These are phyloP conservation scores for Apodemia zela DNA, from an alignment of 2,888 invertebrate genomes.

Conservation along the genomic window DNA sequence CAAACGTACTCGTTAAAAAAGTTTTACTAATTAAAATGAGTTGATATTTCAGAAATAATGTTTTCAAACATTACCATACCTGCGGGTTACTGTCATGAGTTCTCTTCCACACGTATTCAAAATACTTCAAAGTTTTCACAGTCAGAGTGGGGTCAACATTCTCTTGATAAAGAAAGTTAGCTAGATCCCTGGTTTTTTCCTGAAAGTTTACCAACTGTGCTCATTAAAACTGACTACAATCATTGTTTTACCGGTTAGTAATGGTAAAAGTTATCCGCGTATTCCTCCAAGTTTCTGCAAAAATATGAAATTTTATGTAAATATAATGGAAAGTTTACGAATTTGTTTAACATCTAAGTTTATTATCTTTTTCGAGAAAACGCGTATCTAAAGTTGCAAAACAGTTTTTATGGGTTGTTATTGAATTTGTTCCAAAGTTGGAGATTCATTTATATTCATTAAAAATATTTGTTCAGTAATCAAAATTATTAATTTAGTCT, in stretches of 20 bases:
- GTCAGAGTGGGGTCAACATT: conserved; percentile 64
- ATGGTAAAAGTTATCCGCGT: conserved; percentile 35
- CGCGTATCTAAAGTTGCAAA: neutral
- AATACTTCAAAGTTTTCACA: conserved; percentile 67
- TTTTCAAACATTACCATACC: conserved; percentile 38
- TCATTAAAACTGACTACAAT: conserved; percentile 51
- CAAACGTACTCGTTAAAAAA: neutral
- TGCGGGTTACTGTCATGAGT: conserved; percentile 74
- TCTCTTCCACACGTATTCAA: conserved; percentile 76
- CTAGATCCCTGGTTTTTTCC: conserved; percentile 69
- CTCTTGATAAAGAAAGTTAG: conserved; percentile 67
- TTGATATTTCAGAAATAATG: neutral
- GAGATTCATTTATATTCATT: conserved; percentile 22
- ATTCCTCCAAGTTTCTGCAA: neutral
- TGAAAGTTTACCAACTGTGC: conserved; percentile 43
- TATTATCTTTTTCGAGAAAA: conserved; percentile 6
- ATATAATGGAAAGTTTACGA: conserved; percentile 10
- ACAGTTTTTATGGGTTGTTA: conserved; percentile 11
- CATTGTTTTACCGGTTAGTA: conserved; percentile 47
- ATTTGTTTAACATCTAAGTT: conserved; percentile 10
- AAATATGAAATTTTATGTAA: conserved; percentile 16
- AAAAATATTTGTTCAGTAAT: neutral
- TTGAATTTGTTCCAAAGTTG: conserved; percentile 2
- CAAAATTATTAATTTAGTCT: no score
- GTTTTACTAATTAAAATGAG: neutral